phyloP scores from a whole-genome alignment of 2,888 invertebrate species.

The Reticulitermes lucifugus region DNA sequence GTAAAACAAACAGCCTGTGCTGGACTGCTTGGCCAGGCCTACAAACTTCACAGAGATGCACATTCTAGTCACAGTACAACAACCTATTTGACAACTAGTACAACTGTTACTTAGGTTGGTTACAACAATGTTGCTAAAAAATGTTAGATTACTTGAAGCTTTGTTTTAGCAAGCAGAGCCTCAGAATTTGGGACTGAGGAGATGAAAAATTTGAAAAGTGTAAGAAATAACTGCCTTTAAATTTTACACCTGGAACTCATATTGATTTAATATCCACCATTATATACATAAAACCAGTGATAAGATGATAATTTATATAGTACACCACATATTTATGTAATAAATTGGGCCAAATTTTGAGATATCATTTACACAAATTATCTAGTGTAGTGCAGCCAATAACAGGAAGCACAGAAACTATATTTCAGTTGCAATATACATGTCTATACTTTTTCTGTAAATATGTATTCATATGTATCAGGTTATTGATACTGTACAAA shows the following conservation, averaged over 20 bases:
- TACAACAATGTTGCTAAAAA: constrained; percentile 6
- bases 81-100: neutral
- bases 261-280: constrained; percentile 24
- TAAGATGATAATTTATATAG: constrained; percentile 7
- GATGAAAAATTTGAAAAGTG: neutral
- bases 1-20: neutral
- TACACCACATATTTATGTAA: constrained; percentile 12
- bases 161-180: constrained; percentile 6
- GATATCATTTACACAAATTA: constrained; percentile 18
- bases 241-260: constrained; percentile 23
- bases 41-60: neutral
- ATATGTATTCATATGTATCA: constrained; percentile 23
- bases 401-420: constrained; percentile 1
- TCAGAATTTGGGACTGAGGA: constrained; percentile 27
- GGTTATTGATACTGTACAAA: constrained; percentile 2
- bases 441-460: constrained; percentile 31
- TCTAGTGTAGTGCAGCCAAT: constrained; percentile 14
- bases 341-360: constrained; percentile 32
- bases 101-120: neutral
- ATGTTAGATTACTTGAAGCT: neutral
- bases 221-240: constrained; percentile 19
- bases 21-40: constrained; percentile 6
- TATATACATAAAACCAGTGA: neutral
- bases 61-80: too few relatives aligned
- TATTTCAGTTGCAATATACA: constrained; percentile 17